Evolutionary conservation across 2,113 vertebrate genomes (phyloP).

Genomic region (Neolamprologus devosi): DNA sequence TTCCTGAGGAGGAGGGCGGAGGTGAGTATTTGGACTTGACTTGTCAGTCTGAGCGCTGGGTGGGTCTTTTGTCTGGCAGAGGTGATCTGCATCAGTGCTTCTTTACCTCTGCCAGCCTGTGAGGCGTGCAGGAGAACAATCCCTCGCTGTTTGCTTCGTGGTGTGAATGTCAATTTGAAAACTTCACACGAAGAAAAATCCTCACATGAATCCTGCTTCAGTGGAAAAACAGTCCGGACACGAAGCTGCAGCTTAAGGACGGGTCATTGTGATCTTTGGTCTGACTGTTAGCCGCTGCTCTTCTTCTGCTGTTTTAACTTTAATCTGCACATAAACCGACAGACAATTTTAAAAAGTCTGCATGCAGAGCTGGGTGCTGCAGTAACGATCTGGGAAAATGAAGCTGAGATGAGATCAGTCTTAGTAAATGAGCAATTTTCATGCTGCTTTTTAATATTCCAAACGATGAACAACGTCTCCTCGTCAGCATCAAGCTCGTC

Average conservation of each 20-base stretch:
- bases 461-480: not conserved
- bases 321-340: not conserved
- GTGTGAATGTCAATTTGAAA: conserved; percentile 5
- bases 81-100: conserved; percentile 24
- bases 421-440: not conserved
- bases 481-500: not conserved
- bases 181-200: not conserved
- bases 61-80: conserved; percentile 60
- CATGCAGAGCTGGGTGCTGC: not conserved
- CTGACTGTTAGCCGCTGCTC: not conserved
- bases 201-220: not conserved
- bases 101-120: not conserved
- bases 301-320: not conserved
- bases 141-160: not conserved
- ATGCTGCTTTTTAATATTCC: not conserved
- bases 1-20: not conserved
- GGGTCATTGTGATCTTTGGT: not conserved
- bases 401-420: not conserved
- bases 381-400: not conserved
- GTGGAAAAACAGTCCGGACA: not conserved
- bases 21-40: not conserved
- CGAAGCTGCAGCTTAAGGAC: not conserved
- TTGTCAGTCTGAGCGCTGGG: conserved; percentile 3
- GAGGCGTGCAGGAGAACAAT: conserved; percentile 2
- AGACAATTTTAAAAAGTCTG: not conserved